Percentiles rank a stretch among this genome's conserved stretches.
Conservation (phyloP, 92 coral and sea anemone species). For the Epizoanthus ramosus region DNA sequence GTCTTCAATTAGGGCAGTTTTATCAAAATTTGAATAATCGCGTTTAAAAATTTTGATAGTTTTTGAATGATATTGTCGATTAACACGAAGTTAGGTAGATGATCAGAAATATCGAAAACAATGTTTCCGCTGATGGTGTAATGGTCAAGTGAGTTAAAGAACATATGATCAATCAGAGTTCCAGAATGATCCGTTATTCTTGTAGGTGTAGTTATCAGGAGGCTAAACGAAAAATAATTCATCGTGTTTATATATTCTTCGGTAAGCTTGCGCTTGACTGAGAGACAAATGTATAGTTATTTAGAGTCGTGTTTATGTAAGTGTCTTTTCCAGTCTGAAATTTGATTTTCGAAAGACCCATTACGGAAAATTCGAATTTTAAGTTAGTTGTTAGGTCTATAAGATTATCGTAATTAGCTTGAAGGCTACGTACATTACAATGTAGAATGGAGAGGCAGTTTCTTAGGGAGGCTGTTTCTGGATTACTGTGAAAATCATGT, state of each 20-base stretch:
- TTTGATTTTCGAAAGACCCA: slow-evolving; percentile 21
- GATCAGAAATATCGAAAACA: too few relatives aligned
- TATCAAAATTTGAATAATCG: too few relatives aligned
- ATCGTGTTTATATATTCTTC: too few relatives aligned
- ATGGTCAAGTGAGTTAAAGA: too few relatives aligned
- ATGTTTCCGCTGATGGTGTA: too few relatives aligned
- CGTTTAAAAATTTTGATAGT: too few relatives aligned
- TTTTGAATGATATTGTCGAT: too few relatives aligned
- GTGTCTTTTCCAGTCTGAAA: background rate
- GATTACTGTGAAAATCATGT: slow-evolving; percentile 40
- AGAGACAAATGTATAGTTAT: slow-evolving; percentile 16
- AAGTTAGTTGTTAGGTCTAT: background rate
- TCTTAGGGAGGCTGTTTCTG: background rate
- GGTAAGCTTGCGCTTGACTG: slow-evolving; percentile 14
- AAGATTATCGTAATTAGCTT: slow-evolving; percentile 21
- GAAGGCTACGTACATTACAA: slow-evolving; percentile 20
- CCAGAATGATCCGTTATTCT: slow-evolving; percentile 6
- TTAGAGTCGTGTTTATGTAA: background rate
- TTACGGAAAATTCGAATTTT: slow-evolving; percentile 22
- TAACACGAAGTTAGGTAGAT: too few relatives aligned
- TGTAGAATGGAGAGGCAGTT: slow-evolving; percentile 9
- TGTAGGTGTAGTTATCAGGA: too few relatives aligned
- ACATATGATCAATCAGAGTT: too few relatives aligned
- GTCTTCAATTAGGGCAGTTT: too few relatives aligned
- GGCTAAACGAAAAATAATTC: too few relatives aligned